phyloP scores from a whole-genome alignment of 2,113 vertebrate genomes.

The Dicrurus megarhynchus region DNA sequence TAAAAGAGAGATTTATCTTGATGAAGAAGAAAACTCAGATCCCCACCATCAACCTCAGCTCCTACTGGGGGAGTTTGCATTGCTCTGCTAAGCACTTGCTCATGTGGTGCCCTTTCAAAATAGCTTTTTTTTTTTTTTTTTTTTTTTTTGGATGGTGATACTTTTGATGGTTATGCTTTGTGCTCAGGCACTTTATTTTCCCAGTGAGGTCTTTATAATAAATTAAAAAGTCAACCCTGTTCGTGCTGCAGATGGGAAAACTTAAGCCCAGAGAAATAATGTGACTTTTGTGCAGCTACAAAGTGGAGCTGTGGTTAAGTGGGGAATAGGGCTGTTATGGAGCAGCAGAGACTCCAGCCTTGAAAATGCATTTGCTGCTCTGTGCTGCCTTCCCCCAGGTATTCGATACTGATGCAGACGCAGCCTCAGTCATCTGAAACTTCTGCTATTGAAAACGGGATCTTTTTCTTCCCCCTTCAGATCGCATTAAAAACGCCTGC shows the following conservation, averaged over 20 bases:
- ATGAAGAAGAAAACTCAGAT: neutral
- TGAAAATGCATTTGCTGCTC: neutral
- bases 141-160: neutral
- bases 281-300: neutral
- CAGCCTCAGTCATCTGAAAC: slow-evolving; percentile 13
- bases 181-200: neutral
- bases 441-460: neutral
- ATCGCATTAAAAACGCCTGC: neutral
- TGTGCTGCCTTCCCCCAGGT: neutral
- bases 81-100: neutral
- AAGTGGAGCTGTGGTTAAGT: neutral
- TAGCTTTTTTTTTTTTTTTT: neutral
- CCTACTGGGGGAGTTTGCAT: neutral
- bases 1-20: neutral
- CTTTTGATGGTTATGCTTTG: neutral
- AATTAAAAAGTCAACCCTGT: neutral
- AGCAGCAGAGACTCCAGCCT: neutral
- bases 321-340: neutral
- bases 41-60: neutral
- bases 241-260: neutral
- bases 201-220: neutral
- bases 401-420: neutral
- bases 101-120: neutral
- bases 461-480: neutral
- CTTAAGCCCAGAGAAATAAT: neutral